Evolutionary conservation across 2,888 invertebrate genomes (phyloP).

Genomic region (Odontocolon sp.): DNA sequence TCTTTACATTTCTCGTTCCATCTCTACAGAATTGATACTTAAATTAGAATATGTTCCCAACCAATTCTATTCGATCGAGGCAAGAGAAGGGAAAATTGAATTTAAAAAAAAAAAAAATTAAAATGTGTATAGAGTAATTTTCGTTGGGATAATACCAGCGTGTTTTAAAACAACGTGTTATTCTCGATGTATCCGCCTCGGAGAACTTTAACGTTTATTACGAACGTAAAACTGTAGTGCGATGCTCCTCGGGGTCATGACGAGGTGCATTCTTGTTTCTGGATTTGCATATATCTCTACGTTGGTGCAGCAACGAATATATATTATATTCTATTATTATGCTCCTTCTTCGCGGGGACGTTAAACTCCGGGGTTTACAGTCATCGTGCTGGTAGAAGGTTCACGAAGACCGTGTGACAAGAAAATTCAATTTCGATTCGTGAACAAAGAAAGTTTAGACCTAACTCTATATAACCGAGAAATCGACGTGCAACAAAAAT

Average conservation of each 20-base stretch:
- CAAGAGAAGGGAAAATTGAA: background rate
- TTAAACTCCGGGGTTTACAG: conserved; percentile 16
- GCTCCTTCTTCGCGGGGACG: conserved; percentile 2
- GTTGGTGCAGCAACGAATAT: background rate
- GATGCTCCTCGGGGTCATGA: conserved; percentile 4
- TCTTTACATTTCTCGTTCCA: too few relatives aligned
- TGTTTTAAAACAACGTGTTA: background rate
- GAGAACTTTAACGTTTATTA: conserved; percentile 23
- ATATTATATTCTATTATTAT: conserved; percentile 22
- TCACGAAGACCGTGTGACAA: background rate
- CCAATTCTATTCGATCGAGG: too few relatives aligned
- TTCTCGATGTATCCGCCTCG: background rate
- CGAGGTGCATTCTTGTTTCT: conserved; percentile 19
- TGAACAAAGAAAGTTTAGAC: background rate
- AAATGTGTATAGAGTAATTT: too few relatives aligned
- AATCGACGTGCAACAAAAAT: too few relatives aligned
- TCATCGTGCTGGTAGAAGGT: conserved; percentile 2
- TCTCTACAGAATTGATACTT: too few relatives aligned
- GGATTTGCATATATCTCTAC: conserved; percentile 13
- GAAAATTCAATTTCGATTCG: background rate
- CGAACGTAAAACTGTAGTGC: conserved; percentile 12
- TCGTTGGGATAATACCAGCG: background rate
- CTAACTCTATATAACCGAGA: too few relatives aligned
- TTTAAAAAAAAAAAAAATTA: too few relatives aligned
- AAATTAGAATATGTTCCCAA: too few relatives aligned